Evolutionary conservation across 2,797 vertebrate species (phyloP).

Genomic region (Chlorospingus flavigularis): DNA sequence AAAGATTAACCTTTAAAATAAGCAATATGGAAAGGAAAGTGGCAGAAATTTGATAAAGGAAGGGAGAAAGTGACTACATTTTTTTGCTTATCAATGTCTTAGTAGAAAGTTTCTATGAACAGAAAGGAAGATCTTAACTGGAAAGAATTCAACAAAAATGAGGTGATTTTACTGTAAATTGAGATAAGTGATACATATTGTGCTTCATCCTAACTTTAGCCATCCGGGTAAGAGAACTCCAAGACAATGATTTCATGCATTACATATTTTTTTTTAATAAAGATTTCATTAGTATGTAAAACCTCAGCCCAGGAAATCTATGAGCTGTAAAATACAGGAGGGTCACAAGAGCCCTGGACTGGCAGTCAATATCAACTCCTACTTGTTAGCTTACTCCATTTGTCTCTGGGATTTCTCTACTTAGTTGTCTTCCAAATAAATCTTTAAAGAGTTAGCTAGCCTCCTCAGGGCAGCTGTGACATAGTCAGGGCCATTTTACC

Average conservation of each 20-base stretch:
- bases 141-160: background rate
- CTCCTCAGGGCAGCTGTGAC: background rate
- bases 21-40: background rate
- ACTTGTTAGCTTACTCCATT: background rate
- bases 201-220: background rate
- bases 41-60: background rate
- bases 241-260: background rate
- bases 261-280: background rate
- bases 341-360: background rate
- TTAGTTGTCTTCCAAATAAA: background rate
- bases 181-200: background rate
- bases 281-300: background rate
- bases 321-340: background rate
- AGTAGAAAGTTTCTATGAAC: background rate
- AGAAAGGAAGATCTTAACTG: background rate
- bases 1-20: slow-evolving; percentile 51
- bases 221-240: background rate
- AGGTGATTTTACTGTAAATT: background rate
- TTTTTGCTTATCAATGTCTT: background rate
- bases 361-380: background rate
- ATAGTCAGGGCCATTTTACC: background rate
- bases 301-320: background rate
- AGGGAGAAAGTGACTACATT: background rate
- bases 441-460: background rate
- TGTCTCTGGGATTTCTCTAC: background rate